phyloP scores from a whole-genome alignment of 2,113 vertebrate species.

The Odontesthes bonariensis region DNA sequence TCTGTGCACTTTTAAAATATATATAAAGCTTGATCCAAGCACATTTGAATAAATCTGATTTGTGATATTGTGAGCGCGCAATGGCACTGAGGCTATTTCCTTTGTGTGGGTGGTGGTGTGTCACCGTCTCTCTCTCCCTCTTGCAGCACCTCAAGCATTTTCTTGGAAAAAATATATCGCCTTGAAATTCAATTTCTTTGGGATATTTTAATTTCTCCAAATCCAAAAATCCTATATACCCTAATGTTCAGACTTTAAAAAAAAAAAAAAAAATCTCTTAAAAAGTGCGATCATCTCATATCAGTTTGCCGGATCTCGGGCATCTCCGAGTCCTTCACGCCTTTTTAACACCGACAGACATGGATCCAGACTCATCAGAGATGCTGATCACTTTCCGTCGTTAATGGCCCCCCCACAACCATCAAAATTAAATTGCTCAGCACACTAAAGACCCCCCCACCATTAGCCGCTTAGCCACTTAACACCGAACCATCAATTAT shows the following conservation, averaged over 20 bases:
- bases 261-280: too few relatives aligned
- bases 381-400: constrained; percentile 4
- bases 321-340: constrained; percentile 23
- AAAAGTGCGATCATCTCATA: not conserved
- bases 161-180: too few relatives aligned
- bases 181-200: not conserved
- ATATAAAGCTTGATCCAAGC: not conserved
- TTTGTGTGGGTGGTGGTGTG: constrained; percentile 45
- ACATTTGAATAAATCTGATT: constrained; percentile 5
- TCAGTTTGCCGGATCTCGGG: not conserved
- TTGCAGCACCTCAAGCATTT: not conserved
- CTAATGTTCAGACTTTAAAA: not conserved
- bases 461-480: too few relatives aligned
- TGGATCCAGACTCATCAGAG: not conserved
- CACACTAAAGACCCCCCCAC: too few relatives aligned
- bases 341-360: not conserved
- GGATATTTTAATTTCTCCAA: not conserved
- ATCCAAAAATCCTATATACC: not conserved
- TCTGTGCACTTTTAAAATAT: not conserved
- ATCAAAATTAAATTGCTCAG: not conserved
- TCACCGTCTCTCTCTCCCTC: constrained; percentile 29
- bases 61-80: constrained; percentile 28
- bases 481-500: too few relatives aligned
- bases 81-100: constrained; percentile 51
- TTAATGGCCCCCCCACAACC: constrained; percentile 20